Conservation (phyloP, 35 echinoderm and acorn worm genomes). For the Anneissia japonica region DNA sequence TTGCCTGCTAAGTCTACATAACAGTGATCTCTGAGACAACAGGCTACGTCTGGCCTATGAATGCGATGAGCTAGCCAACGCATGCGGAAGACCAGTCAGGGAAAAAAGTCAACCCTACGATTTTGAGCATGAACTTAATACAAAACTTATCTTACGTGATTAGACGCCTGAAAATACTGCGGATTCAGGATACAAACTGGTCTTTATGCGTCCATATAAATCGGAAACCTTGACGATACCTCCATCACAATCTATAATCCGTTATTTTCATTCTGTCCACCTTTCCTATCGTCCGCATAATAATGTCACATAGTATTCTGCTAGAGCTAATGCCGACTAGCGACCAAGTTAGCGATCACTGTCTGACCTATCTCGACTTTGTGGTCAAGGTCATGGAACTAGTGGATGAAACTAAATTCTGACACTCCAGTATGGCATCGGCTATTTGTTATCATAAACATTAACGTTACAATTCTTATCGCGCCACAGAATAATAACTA, state of each 20-base stretch:
- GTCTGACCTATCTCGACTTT: neutral
- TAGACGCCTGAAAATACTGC: neutral
- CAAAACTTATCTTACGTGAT: neutral
- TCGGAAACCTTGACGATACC: neutral
- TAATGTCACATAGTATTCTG: neutral
- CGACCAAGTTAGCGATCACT: slow-evolving; percentile 1
- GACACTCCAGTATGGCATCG: neutral
- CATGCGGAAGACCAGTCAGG: neutral
- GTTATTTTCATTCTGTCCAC: neutral
- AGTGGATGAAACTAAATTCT: neutral
- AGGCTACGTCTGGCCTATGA: neutral
- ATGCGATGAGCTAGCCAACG: neutral
- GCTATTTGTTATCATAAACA: neutral
- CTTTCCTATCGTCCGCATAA: neutral
- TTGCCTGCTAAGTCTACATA: too few species aligned
- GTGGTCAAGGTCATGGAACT: neutral
- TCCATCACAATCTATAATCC: neutral
- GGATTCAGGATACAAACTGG: neutral
- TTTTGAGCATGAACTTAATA: neutral
- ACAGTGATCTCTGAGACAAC: neutral
- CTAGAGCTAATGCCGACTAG: neutral
- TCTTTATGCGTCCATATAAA: neutral
- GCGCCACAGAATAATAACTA: neutral
- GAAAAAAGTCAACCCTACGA: neutral
- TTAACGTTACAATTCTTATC: neutral